Conservation (phyloP, 2,888 invertebrate genomes). For the Lathronympha strigana region DNA sequence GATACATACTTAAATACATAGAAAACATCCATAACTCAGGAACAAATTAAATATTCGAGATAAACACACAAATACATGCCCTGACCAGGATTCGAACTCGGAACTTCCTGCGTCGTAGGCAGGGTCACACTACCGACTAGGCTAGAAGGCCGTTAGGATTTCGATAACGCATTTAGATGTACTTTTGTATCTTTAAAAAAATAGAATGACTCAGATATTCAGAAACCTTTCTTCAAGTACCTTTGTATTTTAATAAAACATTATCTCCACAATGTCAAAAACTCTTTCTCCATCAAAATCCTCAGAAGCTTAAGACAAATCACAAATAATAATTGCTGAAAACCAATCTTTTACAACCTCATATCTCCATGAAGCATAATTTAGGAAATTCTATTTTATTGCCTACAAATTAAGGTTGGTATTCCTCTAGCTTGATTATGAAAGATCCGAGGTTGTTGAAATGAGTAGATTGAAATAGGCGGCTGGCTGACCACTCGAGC, state of each 20-base stretch:
- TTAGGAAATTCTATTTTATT: neutral
- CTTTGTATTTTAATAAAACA: neutral
- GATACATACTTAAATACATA: too few relatives aligned
- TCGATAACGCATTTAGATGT: too few relatives aligned
- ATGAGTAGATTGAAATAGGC: slow-evolving; percentile 18
- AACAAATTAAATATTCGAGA: too few relatives aligned
- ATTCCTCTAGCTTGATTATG: neutral
- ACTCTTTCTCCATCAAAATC: neutral
- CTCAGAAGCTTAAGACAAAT: neutral
- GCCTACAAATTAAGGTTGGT: neutral
- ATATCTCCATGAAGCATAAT: neutral
- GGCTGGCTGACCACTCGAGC: slow-evolving; percentile 55
- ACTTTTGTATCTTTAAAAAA: too few relatives aligned
- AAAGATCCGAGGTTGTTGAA: neutral
- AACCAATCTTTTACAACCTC: neutral
- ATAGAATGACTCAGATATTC: too few relatives aligned
- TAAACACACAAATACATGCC: too few relatives aligned
- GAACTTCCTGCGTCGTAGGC: too few relatives aligned
- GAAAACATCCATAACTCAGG: too few relatives aligned
- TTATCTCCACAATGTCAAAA: neutral
- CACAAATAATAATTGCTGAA: slow-evolving; percentile 19
- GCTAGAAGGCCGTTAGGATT: too few relatives aligned
- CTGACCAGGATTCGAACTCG: too few relatives aligned
- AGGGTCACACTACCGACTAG: too few relatives aligned
- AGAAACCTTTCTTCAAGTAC: neutral